Base-by-base conservation (phyloP, 2,888 invertebrate species). In the Synanthedon tipuliformis region DNA sequence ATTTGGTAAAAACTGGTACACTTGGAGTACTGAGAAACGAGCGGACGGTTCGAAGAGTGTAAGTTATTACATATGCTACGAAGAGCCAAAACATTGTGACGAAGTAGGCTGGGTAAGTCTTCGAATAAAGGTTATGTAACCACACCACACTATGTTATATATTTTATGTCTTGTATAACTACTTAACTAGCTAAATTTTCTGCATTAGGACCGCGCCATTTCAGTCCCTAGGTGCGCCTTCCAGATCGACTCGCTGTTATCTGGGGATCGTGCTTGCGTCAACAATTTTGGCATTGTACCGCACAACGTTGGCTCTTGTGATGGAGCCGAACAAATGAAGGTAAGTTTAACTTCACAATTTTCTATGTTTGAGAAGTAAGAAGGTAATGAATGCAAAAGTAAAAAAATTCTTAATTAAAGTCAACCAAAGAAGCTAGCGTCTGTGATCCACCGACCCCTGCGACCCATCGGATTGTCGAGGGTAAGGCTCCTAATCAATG, bases 301-400 rank as follows among this genome's bases (percentile, higher is more conserved):
- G 0, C 80, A 63, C 50, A 52, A 55, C n/a, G 62, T 62, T 41
- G 67, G 70, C 4, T 50, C 65, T 4, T 86, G 86, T 60, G 85
- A 86, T 53, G 84, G 85, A n/a, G 84, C 77, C 2, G 85, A 83
- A 55, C 86, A 83, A 58, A 84, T 85, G 80, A 86, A 85, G 77
- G 86, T 81, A 65, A 13, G 45, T 45, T n/a, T 45, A 11, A 15
- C 1, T 34, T 23, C 23, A 23, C 23, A 23, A 45, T 45, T 45
- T 45, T 15, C 3, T 3, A 34, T 34, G 34, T 10, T 34, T 34
- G 10, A 34, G 3, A 34, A 34, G 34, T 34, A 34, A 10, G 27
- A 27, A 27, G 27, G 10, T 34, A 10, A 34, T 34, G 8, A 27
- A 27, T 27, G 27, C 8, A 27, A 41, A 41, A 41, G 12, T 41